Percentiles rank a stretch among this genome's conserved stretches.
phyloP scores from a whole-genome alignment of 2,888 invertebrate species.

The Caenorhabditis angaria region DNA sequence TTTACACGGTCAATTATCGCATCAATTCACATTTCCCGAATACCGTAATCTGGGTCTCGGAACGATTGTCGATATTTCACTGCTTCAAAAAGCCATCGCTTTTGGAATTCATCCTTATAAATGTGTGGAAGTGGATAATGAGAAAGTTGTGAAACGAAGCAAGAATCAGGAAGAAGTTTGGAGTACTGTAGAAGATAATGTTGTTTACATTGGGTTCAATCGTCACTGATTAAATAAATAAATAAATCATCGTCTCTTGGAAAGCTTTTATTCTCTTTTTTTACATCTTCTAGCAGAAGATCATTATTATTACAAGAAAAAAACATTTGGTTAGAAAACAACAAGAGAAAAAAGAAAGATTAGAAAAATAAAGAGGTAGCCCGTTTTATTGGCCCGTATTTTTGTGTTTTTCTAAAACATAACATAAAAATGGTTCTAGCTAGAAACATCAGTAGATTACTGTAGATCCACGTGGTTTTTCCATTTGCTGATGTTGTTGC shows the following conservation, averaged over 20 bases:
- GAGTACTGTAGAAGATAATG: background rate
- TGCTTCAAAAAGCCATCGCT: slow-evolving; percentile 21
- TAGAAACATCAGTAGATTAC: background rate
- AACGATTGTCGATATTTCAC: slow-evolving; percentile 19
- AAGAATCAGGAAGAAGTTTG: background rate
- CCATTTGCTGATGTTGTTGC: background rate
- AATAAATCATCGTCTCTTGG: background rate
- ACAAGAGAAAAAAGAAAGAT: background rate
- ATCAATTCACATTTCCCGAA: slow-evolving; percentile 36
- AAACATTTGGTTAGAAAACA: background rate
- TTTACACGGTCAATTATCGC: slow-evolving; percentile 30
- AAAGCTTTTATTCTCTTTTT: background rate
- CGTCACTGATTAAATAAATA: too few species aligned
- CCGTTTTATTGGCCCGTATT: background rate
- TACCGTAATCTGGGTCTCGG: slow-evolving; percentile 31
- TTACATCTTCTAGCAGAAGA: background rate
- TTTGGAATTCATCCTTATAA: background rate
- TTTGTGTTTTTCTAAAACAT: background rate
- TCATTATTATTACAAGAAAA: background rate
- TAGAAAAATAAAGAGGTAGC: background rate
- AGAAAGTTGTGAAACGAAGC: background rate
- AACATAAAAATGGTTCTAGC: too few species aligned
- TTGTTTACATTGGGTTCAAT: background rate
- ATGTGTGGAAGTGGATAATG: background rate
- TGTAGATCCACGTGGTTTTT: background rate